Evolutionary conservation across 2,113 vertebrate genomes (phyloP).

Genomic region (Raja brachyura): DNA sequence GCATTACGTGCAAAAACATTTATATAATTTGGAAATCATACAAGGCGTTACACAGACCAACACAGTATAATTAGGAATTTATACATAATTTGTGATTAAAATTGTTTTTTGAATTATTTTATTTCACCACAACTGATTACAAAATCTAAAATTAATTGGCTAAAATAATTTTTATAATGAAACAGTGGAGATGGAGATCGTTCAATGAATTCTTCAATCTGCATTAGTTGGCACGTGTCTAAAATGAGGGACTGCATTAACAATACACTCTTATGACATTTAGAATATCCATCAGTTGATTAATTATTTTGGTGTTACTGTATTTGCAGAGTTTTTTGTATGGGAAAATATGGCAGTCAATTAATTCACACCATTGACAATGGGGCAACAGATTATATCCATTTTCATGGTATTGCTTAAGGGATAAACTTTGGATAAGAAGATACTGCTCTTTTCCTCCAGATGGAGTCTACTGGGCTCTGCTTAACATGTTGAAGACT

Average conservation of each 20-base stretch:
- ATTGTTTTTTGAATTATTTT: neutral
- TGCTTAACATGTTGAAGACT: neutral
- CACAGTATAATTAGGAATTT: neutral
- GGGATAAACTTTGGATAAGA: neutral
- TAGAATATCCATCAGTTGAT: neutral
- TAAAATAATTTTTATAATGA: neutral
- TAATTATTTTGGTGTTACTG: neutral
- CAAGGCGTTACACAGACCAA: neutral
- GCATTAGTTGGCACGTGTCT: neutral
- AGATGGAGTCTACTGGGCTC: neutral
- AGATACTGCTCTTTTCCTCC: too few relatives aligned
- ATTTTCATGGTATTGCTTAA: neutral
- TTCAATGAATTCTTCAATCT: neutral
- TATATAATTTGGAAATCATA: neutral
- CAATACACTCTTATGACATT: neutral
- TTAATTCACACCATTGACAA: neutral
- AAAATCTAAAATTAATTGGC: neutral
- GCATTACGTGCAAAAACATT: neutral
- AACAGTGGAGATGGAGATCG: neutral
- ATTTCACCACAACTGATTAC: neutral
- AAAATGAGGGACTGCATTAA: neutral
- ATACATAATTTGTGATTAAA: neutral
- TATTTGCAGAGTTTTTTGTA: neutral
- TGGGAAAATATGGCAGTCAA: neutral
- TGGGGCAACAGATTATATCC: neutral